Conservation (phyloP, 2,888 invertebrate genomes). For the Saturnia japonica region DNA sequence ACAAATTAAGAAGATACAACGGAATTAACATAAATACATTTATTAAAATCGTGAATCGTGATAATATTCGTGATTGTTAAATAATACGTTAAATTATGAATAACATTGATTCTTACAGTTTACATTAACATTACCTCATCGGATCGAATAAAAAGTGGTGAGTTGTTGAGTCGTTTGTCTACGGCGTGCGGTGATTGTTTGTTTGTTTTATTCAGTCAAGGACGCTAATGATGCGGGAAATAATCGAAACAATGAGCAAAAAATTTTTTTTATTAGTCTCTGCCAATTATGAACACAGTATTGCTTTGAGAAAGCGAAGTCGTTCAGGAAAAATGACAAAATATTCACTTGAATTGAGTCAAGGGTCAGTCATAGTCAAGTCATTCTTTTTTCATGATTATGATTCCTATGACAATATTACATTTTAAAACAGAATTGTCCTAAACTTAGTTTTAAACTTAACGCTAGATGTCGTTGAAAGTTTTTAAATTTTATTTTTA, state of each 20-base stretch:
- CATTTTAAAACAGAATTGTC: not conserved
- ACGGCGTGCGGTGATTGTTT: conserved; percentile 43
- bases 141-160: conserved; percentile 30
- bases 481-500: no score
- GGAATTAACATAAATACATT: not conserved
- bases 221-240: conserved; percentile 63
- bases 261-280: conserved; percentile 26
- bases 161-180: conserved; percentile 39
- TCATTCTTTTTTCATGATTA: not conserved
- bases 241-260: conserved; percentile 56
- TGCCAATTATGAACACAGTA: not conserved
- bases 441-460: no score
- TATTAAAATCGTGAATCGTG: conserved; percentile 12
- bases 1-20: not conserved
- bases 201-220: conserved; percentile 43
- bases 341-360: not conserved
- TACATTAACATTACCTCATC: conserved; percentile 31
- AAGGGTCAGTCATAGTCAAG: not conserved
- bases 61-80: not conserved
- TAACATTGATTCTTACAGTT: not conserved
- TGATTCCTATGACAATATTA: not conserved
- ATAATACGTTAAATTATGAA: conserved; percentile 12
- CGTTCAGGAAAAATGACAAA: not conserved
- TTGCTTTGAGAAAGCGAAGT: not conserved
- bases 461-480: no score